Evolutionary conservation across 2,797 vertebrate species (phyloP).

Genomic region (Anas georgica): DNA sequence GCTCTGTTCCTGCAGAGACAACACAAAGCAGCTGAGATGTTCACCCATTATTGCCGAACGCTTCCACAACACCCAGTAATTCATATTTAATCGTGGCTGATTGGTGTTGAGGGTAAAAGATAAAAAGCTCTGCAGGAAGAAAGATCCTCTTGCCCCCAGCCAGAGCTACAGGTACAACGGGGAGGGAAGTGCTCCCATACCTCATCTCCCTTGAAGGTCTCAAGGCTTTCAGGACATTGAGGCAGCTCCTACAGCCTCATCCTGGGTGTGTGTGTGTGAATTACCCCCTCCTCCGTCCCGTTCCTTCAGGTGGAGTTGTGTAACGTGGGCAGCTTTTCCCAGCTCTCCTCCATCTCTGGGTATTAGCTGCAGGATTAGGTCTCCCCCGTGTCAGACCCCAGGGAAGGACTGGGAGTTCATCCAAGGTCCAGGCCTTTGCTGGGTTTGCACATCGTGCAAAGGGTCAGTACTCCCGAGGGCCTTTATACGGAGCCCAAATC

Average conservation of each 20-base stretch:
- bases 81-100: not conserved
- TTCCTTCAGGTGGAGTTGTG: not conserved
- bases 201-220: not conserved
- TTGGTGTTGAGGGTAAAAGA: not conserved
- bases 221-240: rapidly evolving
- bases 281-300: rapidly evolving
- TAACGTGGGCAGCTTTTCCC: not conserved
- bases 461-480: not conserved
- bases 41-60: not conserved
- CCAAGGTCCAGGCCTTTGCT: slow-evolving; percentile 28
- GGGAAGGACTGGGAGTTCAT: slow-evolving; percentile 4
- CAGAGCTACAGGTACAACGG: rapidly evolving
- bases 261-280: not conserved
- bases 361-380: not conserved
- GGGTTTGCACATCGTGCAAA: not conserved
- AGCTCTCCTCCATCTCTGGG: not conserved
- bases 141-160: not conserved
- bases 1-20: not conserved
- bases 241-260: not conserved
- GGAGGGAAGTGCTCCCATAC: not conserved
- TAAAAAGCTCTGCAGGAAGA: not conserved
- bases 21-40: not conserved
- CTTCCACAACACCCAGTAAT: not conserved
- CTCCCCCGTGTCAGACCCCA: not conserved
- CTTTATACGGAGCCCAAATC: not conserved